phyloP scores from a whole-genome alignment of 2,888 invertebrate species.

The Blastobasis lacticolella region DNA sequence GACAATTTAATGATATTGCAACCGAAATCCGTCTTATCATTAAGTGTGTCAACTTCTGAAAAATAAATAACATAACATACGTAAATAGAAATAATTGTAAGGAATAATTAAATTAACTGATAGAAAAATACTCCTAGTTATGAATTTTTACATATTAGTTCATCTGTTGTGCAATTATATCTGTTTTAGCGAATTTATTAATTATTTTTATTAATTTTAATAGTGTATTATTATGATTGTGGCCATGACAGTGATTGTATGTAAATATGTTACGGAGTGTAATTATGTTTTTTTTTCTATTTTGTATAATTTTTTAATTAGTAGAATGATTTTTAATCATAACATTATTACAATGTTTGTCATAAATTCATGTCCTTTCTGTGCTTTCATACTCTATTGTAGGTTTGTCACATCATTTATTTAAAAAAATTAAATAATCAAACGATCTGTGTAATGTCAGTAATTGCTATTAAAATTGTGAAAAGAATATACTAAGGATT shows the following conservation, averaged over 20 bases:
- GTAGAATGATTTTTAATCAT: constrained; percentile 32
- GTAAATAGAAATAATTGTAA: constrained; percentile 68
- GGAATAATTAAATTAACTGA: constrained; percentile 54
- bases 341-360: constrained; percentile 27
- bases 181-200: constrained; percentile 64
- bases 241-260: constrained; percentile 47
- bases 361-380: constrained; percentile 30
- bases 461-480: background rate
- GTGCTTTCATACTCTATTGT: constrained; percentile 38
- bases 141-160: constrained; percentile 43
- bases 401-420: constrained; percentile 36
- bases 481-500: too few species aligned
- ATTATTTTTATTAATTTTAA: constrained; percentile 33
- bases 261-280: constrained; percentile 65
- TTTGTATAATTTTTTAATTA: constrained; percentile 36
- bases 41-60: constrained; percentile 58
- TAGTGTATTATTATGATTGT: constrained; percentile 35
- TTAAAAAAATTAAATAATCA: constrained; percentile 34
- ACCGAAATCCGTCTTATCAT: constrained; percentile 59
- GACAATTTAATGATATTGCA: constrained; percentile 28
- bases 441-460: constrained; percentile 31
- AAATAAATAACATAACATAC: constrained; percentile 59
- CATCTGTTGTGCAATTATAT: constrained; percentile 57
- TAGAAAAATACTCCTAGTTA: constrained; percentile 62
- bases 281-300: constrained; percentile 40